phyloP scores from a whole-genome alignment of 2,888 invertebrate genomes.

The Trachelus iudaicus region DNA sequence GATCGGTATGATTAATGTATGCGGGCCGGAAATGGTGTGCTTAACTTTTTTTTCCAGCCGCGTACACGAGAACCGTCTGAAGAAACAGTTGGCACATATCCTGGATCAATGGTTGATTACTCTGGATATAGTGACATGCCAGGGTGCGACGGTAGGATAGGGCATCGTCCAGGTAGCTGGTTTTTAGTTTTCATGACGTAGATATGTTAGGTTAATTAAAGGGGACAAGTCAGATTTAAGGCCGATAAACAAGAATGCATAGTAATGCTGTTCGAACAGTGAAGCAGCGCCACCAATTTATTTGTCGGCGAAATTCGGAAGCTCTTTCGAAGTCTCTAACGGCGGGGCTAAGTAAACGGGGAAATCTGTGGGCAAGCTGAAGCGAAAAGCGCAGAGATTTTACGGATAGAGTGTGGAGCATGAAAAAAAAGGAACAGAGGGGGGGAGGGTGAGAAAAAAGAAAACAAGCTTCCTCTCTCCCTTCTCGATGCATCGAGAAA shows the following conservation, averaged over 20 bases:
- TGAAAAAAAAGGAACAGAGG: conserved; percentile 9
- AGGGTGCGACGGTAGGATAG: neutral
- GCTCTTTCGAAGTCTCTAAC: conserved; percentile 7
- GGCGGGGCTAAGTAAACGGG: neutral
- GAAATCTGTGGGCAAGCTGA: neutral
- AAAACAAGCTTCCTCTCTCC: conserved; percentile 10
- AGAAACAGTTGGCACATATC: neutral
- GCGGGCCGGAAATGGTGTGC: conserved; percentile 18
- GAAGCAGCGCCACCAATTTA: conserved; percentile 6
- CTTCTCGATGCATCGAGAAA: neutral
- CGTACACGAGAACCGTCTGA: neutral
- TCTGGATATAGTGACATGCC: neutral
- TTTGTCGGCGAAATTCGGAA: conserved; percentile 9
- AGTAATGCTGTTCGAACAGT: neutral
- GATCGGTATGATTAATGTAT: conserved; percentile 17
- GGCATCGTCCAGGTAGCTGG: neutral
- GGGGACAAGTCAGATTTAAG: neutral
- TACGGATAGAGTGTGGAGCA: conserved; percentile 3
- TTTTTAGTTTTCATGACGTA: neutral
- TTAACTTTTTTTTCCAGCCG: neutral
- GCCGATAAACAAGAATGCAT: neutral
- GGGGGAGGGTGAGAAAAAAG: conserved; percentile 18
- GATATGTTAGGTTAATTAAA: neutral
- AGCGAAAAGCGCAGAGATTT: neutral
- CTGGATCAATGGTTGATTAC: neutral